Base-by-base conservation (phyloP, 2,797 vertebrate species). In the Clarias platycephalus region DNA sequence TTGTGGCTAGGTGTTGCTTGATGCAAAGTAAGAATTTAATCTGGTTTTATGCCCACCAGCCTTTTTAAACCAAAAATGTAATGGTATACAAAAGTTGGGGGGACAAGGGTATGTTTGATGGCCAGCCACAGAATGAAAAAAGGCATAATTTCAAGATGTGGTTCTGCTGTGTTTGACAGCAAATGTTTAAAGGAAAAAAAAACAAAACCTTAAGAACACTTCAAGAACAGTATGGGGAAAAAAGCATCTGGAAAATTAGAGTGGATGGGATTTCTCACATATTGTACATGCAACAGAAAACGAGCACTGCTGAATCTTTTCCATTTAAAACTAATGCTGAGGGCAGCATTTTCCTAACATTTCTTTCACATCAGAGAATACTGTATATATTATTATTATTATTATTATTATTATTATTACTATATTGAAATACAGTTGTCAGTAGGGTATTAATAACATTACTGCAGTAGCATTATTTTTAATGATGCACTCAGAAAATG, bases 101-200 rank as follows among this genome's bases (percentile, higher is more conserved):
- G 94, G 93, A 92, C 89, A 92, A 90, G 91, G 91, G 89, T 87
- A 89, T 90, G 88, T 91, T 91, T 92, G 92, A 94, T 89, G 92
- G 93, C 87, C 83, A 86, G 93, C 93, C 92, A 22, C 93, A 92
- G 81, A 90, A 92, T 91, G 62, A 12, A 93, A 92, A 91, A 92
- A 91, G 74, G 92, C 92, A 94, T 94, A 85, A 89, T 93, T 92
- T 92, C 90, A 93, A 94, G 91, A 95, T 95, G 94, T 93, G 89
- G 90, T 90, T 84, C 58, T 15, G 84, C 87, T 86, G 88, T 88
- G 88, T 84, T 88, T 84, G 79, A 91, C 87, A 92, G 90, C 89
- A 93, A 92, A 89, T 90, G 83, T 88, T 86, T 88, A 79, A 75
- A 89, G 84, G 1, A 58, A 28, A 68, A 72, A 77, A 28, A 68